These are phyloP conservation scores for Thalassoma bifasciatum DNA, from an alignment of 2,113 vertebrate genomes.

Conservation along the genomic window DNA sequence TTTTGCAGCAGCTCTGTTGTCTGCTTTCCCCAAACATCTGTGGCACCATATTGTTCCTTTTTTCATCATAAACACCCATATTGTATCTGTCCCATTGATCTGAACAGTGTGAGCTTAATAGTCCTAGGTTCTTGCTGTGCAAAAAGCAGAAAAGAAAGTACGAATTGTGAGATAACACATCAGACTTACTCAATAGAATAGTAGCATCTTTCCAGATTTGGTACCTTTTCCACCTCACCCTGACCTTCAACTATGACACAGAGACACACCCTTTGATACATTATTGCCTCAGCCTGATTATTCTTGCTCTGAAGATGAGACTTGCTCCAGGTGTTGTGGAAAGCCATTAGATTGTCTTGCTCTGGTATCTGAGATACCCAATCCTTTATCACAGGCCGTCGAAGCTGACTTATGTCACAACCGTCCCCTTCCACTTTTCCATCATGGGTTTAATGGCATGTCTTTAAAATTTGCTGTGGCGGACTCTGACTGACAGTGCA, in stretches of 20 bases:
- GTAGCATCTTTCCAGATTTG: conserved; percentile 11
- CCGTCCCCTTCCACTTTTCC: conserved; percentile 23
- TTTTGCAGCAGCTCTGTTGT: background rate
- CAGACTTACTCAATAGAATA: background rate
- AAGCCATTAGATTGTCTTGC: conserved; percentile 37
- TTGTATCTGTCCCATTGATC: background rate
- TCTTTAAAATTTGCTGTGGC: conserved; percentile 38
- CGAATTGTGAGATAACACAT: background rate
- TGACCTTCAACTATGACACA: conserved; percentile 43
- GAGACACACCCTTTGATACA: conserved; percentile 14
- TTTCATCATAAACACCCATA: background rate
- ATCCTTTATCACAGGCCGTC: conserved; percentile 14
- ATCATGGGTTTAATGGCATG: conserved; percentile 36
- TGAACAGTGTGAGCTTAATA: background rate
- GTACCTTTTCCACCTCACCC: conserved; percentile 24
- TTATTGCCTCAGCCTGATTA: conserved; percentile 25
- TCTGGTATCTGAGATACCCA: conserved; percentile 29
- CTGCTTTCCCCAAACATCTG: background rate
- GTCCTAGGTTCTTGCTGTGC: background rate
- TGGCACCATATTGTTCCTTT: background rate
- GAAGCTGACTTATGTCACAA: conserved; percentile 39
- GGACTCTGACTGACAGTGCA: conserved; percentile 30
- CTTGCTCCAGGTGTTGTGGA: conserved; percentile 31
- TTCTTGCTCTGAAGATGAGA: conserved; percentile 40
- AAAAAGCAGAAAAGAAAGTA: background rate